Evolutionary conservation across 2,797 vertebrate species (phyloP).

Genomic region (Acanthurus tractus): DNA sequence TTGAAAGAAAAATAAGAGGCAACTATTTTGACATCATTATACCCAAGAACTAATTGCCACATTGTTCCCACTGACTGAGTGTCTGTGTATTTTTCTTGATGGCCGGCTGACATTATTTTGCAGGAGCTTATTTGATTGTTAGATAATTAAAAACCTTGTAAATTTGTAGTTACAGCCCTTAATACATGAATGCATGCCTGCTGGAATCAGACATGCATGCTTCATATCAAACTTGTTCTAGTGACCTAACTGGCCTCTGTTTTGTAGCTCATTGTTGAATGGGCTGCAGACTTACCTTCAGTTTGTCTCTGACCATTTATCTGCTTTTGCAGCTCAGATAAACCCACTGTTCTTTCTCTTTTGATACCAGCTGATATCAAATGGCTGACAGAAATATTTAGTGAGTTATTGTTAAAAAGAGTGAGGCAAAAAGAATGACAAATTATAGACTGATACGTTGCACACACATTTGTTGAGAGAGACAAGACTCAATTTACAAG

Average conservation of each 20-base stretch:
- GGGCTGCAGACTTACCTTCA: background rate
- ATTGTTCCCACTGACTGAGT: no score
- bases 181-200: background rate
- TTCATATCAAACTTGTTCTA: background rate
- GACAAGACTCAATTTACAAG: no score
- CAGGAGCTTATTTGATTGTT: no score
- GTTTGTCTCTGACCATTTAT: background rate
- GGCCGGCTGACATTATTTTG: no score
- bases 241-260: background rate
- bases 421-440: no score
- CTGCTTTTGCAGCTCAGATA: background rate
- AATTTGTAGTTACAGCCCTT: background rate
- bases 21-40: no score
- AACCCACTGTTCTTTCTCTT: background rate
- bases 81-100: no score
- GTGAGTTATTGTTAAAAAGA: background rate
- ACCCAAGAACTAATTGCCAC: no score
- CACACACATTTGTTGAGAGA: background rate
- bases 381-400: background rate
- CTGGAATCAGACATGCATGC: background rate
- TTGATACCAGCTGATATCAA: no score
- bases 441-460: background rate
- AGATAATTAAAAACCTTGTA: background rate
- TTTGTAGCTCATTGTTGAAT: background rate
- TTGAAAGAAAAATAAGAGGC: background rate